These are phyloP conservation scores for Drymodes brunneopygia DNA, from an alignment of 2,113 vertebrate genomes.

Conservation along the genomic window DNA sequence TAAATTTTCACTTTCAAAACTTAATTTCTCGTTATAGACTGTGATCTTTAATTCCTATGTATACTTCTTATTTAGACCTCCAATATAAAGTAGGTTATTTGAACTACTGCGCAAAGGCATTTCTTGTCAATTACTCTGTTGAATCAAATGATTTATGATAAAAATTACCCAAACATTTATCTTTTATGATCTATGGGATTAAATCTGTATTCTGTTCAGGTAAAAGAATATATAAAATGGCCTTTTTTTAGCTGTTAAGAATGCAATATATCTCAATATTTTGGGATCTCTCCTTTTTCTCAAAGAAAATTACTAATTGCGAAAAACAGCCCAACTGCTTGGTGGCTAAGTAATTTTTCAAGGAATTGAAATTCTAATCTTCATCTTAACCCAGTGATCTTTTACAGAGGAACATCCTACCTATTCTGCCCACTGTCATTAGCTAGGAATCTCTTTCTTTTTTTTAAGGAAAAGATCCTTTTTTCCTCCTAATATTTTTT, in stretches of 20 bases:
- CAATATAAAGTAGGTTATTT: background rate
- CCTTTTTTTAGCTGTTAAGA: background rate
- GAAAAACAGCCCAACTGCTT: background rate
- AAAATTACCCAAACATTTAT: background rate
- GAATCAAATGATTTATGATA: background rate
- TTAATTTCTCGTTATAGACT: background rate
- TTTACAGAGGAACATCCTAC: background rate
- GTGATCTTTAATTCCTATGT: background rate
- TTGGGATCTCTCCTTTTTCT: background rate
- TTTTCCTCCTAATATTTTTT: no score
- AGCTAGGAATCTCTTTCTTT: background rate
- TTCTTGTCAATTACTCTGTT: background rate
- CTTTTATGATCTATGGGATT: background rate
- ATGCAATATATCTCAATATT: background rate
- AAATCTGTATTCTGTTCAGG: background rate
- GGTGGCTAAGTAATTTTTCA: background rate
- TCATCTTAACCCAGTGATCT: background rate
- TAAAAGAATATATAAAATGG: background rate
- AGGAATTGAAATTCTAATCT: background rate
- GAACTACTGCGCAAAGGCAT: background rate
- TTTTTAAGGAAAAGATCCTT: no score
- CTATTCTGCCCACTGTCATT: background rate
- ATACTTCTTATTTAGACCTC: background rate
- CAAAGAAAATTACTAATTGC: background rate
- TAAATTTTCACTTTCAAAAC: conserved; percentile 24